Evolutionary conservation across 2,797 vertebrate species (phyloP), one percentile per base, ranked within the genome.

Genomic region (Anguilla marmorata): DNA sequence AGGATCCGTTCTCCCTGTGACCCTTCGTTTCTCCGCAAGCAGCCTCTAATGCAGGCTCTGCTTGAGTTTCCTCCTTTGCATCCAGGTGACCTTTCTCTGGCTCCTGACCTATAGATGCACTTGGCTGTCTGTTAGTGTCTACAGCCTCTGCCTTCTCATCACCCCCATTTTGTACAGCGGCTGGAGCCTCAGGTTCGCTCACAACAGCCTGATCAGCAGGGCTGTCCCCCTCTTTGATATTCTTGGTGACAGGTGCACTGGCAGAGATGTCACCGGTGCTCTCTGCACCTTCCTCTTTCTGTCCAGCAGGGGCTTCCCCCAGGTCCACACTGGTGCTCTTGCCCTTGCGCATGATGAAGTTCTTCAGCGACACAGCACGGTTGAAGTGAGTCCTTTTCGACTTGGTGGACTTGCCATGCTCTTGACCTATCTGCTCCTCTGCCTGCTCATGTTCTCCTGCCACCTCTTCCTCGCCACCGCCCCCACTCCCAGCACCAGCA

Each of bases 301-400:
- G 93, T 0, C 94, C 94, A 56, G 94, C 93, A 89, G 94, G 37
- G 0, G 92, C 93, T 60, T 96, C 95, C 0, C 94, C 94, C 30
- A 91, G 86, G 87, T 96, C 96, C 89, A 96, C 92, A 9, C 96
- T 97, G 86, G 93, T 91, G 89, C 95, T 94, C 85, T 96, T 96
- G 83, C 96, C 95, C 92, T 97, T 97, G 24, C 96, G 91, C 92
- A 97, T 88, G 93, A 97, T 96, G 94, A 97, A 96, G 91, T 97
- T 97, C 92, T 97, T 97, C 92, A 96, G 93, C 86, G 96, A 97
- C 58, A 96, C 95, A 0, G 96, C 96, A 0, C 96, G 96, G 90
- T 95, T 95, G 0, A 96, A 96, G 88, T 96, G 96, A 0, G 95
- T 92, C 88, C 96, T 95, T 91, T 96, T 97, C 90, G 95, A 91